A percentile compares a stretch with the other conserved stretches of the same genome.
Evolutionary conservation across 2,888 invertebrate genomes (phyloP).

Genomic region (Dryocosmus kuriphilus): DNA sequence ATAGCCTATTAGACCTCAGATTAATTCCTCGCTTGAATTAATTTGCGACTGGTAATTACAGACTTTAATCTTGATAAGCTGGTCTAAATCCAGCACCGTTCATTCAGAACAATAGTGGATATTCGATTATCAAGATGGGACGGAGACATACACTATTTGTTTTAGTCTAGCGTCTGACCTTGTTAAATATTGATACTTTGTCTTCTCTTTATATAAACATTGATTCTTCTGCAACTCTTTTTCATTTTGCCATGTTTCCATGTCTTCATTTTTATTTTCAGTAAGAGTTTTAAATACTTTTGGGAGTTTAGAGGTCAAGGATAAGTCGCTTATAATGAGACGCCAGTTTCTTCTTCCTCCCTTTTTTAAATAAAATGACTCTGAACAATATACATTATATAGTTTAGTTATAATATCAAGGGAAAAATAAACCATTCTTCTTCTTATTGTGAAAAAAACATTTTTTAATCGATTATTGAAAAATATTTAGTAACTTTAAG

Average conservation of each 20-base stretch:
- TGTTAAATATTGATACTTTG: background rate
- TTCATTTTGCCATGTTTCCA: background rate
- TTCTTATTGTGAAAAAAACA: too few species aligned
- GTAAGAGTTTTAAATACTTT: background rate
- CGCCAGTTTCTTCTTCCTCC: background rate
- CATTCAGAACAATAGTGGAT: background rate
- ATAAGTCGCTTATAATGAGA: background rate
- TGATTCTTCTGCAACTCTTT: background rate
- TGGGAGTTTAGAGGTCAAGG: background rate
- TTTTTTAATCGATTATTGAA: too few species aligned
- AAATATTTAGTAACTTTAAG: too few species aligned
- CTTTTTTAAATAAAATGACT: too few species aligned
- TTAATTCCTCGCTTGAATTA: slow-evolving; percentile 55
- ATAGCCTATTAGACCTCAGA: slow-evolving; percentile 66
- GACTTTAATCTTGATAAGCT: slow-evolving; percentile 28
- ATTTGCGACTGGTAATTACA: slow-evolving; percentile 49
- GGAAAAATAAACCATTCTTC: too few species aligned
- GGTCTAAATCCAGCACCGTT: slow-evolving; percentile 10
- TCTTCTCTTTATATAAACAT: background rate
- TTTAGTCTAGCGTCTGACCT: slow-evolving; percentile 3
- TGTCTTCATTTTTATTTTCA: background rate
- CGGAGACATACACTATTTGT: background rate
- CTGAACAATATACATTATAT: too few species aligned
- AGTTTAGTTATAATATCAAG: too few species aligned
- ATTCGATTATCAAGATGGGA: background rate